Evolutionary conservation across 1,140 invertebrate species (phyloP), one percentile per base, ranked within the genome.

Genomic region (Drosophila nigromelanica): DNA sequence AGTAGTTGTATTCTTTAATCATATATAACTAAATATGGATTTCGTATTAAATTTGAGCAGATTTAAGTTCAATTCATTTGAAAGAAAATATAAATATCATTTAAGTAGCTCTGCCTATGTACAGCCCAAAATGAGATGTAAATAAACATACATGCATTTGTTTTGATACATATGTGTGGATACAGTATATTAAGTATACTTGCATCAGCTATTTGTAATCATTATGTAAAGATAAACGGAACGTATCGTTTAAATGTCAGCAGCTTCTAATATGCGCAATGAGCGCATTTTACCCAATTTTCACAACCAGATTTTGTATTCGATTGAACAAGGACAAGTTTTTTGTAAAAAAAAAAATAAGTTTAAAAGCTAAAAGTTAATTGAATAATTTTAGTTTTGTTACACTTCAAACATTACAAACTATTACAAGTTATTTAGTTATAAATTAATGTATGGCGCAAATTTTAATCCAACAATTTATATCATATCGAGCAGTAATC

Each of bases 391-490:
- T 68, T 60, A 68, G 63, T 73, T 67, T 51, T 60, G 69, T 73
- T 54, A 67, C 48, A 58, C 10, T 59, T 15, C 15, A 45, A 67
- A 45, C 27, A 64, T 63, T 69, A 62, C 24, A 55, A 76, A 27
- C 69, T 45, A 63, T 55, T 78, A 62, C 24, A 55, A 76, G 33
- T 72, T 45, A 63, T 55, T 78, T 70, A 74, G 60, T 67, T 78
- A 68, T 81, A 87, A 81, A 78, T 82, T 89, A 78, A 59, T 63
- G 54, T 89, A 86, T 86, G 83, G 83, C 82, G 67, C 54, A 89
- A 73, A 60, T 72, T 40, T 70, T 50, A 67, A 40, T 68, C 71
- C 68, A 86, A 87, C 74, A 73, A 61, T 56, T 54, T 60, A 39
- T 21, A 48, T 67, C n/a, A 30, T 30, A 30, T 54, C 54, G 18